These are phyloP conservation scores for Lepidocolaptes lacrymiger DNA, from an alignment of 2,797 vertebrate species.

Conservation along the genomic window DNA sequence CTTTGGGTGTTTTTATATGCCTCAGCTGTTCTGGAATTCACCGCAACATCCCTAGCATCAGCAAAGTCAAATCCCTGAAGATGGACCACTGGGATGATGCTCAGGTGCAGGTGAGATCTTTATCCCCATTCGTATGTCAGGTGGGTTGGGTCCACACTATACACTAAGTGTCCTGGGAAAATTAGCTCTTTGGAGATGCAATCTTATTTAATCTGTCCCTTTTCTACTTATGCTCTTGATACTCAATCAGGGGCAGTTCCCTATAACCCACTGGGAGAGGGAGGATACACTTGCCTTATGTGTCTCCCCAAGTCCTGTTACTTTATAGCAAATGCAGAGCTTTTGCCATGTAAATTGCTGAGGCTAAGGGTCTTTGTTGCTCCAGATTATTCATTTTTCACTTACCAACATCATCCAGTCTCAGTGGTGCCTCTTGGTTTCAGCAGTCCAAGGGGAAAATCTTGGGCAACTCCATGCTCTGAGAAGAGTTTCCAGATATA, in stretches of 20 bases:
- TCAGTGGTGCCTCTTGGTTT: neutral
- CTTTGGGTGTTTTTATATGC: conserved; percentile 76
- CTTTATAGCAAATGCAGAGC: neutral
- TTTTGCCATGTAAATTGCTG: neutral
- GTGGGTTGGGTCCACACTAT: neutral
- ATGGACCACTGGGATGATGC: conserved; percentile 73
- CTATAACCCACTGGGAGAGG: neutral
- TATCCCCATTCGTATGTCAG: neutral
- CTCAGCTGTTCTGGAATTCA: conserved; percentile 74
- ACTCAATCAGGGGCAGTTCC: neutral
- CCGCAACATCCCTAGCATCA: conserved; percentile 71
- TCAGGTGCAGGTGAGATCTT: conserved; percentile 71
- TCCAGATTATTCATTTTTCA: neutral
- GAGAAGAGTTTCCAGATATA: neutral
- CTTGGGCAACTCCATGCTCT: neutral
- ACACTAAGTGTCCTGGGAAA: neutral
- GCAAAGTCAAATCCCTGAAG: conserved; percentile 74
- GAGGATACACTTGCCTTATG: neutral
- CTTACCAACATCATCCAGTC: neutral
- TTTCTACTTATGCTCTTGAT: neutral
- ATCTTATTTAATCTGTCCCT: neutral
- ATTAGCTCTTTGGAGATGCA: neutral
- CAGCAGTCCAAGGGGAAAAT: neutral
- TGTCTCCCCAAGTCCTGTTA: neutral
- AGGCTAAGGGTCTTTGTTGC: neutral